A percentile compares a stretch with the other conserved stretches of the same genome.
Evolutionary conservation across 2,113 vertebrate genomes (phyloP).

Genomic region (Narcine bancroftii): DNA sequence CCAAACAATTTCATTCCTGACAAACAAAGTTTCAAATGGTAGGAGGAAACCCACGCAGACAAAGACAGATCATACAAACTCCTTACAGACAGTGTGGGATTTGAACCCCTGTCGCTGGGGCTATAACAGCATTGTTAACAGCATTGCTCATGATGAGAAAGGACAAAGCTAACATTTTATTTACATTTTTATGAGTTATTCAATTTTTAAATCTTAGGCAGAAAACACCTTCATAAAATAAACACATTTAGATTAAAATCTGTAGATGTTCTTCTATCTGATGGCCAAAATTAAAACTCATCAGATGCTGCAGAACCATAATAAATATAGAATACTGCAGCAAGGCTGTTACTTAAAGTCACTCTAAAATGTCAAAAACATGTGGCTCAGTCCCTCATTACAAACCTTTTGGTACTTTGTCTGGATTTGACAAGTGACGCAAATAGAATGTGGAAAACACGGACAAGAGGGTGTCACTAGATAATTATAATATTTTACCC

Average conservation of each 20-base stretch:
- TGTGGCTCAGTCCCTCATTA: not conserved
- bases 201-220: too few species aligned
- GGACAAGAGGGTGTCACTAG: not conserved
- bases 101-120: too few species aligned
- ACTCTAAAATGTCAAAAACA: conserved; percentile 19
- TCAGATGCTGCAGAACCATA: not conserved
- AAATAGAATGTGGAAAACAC: not conserved
- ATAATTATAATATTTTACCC: not conserved
- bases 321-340: not conserved
- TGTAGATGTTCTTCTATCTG: not conserved
- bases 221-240: not conserved
- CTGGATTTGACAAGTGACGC: conserved; percentile 1
- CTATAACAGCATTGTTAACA: too few species aligned
- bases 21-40: not conserved
- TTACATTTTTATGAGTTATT: too few species aligned
- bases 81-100: too few species aligned
- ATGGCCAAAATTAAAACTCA: not conserved
- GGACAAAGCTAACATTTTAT: too few species aligned
- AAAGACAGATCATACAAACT: too few species aligned
- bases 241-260: not conserved
- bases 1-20: not conserved
- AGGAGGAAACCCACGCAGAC: too few species aligned
- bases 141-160: too few species aligned
- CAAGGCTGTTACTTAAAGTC: not conserved
- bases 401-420: not conserved